Evolutionary conservation across 2,888 invertebrate species (phyloP).

Genomic region (Temnothorax unifasciatus): DNA sequence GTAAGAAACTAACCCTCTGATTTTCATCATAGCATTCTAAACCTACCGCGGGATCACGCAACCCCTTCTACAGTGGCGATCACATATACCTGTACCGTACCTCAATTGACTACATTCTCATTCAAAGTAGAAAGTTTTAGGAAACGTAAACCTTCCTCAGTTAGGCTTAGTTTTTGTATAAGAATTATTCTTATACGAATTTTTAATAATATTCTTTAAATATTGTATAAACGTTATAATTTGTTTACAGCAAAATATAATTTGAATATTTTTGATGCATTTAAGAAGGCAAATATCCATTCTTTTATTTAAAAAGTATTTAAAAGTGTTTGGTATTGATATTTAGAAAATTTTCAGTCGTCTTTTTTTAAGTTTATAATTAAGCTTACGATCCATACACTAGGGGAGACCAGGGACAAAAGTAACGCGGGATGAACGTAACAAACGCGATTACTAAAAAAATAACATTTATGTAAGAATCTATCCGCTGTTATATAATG

Average conservation of each 20-base stretch:
- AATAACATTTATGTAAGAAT: no score
- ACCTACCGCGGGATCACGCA: constrained; percentile 58
- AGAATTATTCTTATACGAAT: neutral
- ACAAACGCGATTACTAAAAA: no score
- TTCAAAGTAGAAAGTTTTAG: constrained; percentile 47
- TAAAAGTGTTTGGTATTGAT: neutral
- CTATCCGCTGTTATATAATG: no score
- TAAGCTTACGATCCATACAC: neutral
- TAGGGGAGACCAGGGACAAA: no score
- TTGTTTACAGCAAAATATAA: neutral
- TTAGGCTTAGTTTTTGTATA: neutral
- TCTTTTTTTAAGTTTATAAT: neutral
- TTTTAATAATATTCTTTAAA: neutral
- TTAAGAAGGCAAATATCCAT: neutral
- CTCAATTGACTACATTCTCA: constrained; percentile 62
- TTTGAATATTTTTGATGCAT: neutral
- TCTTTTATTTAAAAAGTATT: constrained; percentile 1
- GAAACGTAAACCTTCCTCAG: neutral
- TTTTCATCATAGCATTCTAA: constrained; percentile 53
- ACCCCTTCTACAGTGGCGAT: constrained; percentile 70
- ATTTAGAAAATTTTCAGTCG: neutral
- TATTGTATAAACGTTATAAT: neutral
- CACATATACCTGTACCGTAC: constrained; percentile 67
- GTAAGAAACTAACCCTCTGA: constrained; percentile 70
- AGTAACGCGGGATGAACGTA: no score